A percentile compares a stretch with the other conserved stretches of the same genome.
These are phyloP conservation scores for Folsomia candida DNA, from an alignment of 2,888 invertebrate genomes.

Conservation along the genomic window DNA sequence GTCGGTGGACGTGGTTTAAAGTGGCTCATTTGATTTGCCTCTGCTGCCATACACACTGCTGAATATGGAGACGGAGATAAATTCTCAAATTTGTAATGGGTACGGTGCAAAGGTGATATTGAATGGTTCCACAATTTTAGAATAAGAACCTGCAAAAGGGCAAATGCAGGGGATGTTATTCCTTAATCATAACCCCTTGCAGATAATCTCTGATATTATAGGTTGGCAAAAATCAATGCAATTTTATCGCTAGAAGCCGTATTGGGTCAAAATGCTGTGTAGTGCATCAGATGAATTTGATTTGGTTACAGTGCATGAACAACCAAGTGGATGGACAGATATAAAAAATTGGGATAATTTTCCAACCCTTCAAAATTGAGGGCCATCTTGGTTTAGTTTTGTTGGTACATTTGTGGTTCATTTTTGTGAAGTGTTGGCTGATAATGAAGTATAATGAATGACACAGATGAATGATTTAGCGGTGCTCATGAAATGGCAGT, in stretches of 20 bases:
- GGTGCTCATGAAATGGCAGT: background rate
- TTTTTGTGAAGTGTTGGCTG: background rate
- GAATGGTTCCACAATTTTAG: background rate
- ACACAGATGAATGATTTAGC: background rate
- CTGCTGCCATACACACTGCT: no score
- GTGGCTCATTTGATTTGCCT: background rate
- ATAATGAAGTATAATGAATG: background rate
- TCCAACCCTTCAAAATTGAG: background rate
- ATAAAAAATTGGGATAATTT: background rate
- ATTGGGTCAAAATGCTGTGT: background rate
- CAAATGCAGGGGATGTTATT: background rate
- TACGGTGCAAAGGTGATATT: background rate
- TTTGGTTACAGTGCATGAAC: background rate
- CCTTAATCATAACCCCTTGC: background rate
- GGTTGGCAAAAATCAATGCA: no score
- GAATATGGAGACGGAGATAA: background rate
- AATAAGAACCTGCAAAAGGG: no score
- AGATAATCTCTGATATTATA: background rate
- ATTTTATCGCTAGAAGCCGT: no score
- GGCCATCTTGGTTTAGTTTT: background rate
- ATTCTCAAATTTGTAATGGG: conserved; percentile 3
- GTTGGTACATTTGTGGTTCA: background rate
- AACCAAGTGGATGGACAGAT: background rate
- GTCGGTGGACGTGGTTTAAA: background rate
- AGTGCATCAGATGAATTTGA: background rate